Evolutionary conservation across 1,140 invertebrate genomes (phyloP), one percentile per base, ranked within the genome.

Genomic region (Helicoverpa zea): DNA sequence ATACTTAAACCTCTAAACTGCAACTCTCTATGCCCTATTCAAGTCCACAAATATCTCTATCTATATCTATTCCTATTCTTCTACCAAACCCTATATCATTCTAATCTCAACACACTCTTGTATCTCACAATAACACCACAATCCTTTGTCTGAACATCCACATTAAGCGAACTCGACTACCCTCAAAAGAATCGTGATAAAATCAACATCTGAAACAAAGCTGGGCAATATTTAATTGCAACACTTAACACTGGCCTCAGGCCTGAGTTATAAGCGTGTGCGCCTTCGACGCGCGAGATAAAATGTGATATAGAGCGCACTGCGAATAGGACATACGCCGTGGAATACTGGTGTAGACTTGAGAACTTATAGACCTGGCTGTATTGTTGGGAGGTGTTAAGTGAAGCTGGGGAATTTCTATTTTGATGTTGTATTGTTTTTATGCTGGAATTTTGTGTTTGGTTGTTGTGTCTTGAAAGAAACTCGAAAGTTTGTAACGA

Each of bases 181-280:
- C 47, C 49, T 72, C 68, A 54, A 72, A 72, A 72, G 68, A 72
- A 51, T 72, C 49, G 49, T 72, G 68, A 72, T 72, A 72, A 72
- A 52, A 72, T 72, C 68, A 66, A 70, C 29, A 56, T 70, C 63
- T 49, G 76, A 47, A 79, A 79, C 63, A 59, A 79, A 79, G 64
- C 61, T 79, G 18, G 70, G 75, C 63, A 83, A 83, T 81, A 83
- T 84, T 86, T 83, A 83, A 81, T 83, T 74, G 80, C 81, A 84
- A 81, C 81, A 81, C 79, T 66, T 80, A 74, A 72, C 68, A 72
- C 68, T 51, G 68, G 68, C 49, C 47, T 7, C n/a, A 58, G 61
- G 51, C 61, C 83, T 87, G 86, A 87, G 84, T 89, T 89, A 87
- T 86, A 75, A 82, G 76, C 77, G 81, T 72, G 83, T 83, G 84